Conservation (phyloP, 2,797 vertebrate species). For the Poeciliopsis turneri region DNA sequence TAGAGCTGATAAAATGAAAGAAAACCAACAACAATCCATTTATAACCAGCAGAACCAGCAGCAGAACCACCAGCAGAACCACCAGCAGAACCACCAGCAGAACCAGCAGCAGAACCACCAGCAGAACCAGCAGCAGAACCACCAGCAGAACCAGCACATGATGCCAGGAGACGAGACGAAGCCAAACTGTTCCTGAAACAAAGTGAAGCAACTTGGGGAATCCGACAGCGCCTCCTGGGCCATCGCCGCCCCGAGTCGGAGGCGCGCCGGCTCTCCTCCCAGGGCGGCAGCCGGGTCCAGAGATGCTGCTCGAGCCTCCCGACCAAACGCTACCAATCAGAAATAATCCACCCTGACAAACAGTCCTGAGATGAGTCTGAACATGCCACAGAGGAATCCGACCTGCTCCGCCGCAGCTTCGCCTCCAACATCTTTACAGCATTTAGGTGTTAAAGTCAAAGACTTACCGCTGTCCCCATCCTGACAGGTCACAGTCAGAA, state of each 20-base stretch:
- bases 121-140: neutral
- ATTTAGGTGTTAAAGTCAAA: constrained; percentile 47
- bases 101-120: constrained; percentile 8
- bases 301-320: constrained; percentile 36
- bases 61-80: no score
- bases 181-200: constrained; percentile 26
- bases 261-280: constrained; percentile 54
- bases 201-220: constrained; percentile 70
- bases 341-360: no score
- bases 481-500: constrained; percentile 82
- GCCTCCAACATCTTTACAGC: constrained; percentile 15
- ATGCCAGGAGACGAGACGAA: constrained; percentile 38
- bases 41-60: no score
- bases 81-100: no score
- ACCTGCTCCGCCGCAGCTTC: neutral
- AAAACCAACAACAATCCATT: constrained; percentile 13
- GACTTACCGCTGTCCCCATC: constrained; percentile 79
- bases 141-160: neutral
- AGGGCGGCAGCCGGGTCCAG: constrained; percentile 61
- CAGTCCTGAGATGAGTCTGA: neutral
- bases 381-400: constrained; percentile 6
- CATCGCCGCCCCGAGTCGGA: constrained; percentile 74
- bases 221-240: constrained; percentile 56
- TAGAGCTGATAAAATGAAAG: constrained; percentile 23
- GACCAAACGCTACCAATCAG: constrained; percentile 19